Evolutionary conservation across 2,113 vertebrate genomes (phyloP).

Genomic region (Bufo bufo): DNA sequence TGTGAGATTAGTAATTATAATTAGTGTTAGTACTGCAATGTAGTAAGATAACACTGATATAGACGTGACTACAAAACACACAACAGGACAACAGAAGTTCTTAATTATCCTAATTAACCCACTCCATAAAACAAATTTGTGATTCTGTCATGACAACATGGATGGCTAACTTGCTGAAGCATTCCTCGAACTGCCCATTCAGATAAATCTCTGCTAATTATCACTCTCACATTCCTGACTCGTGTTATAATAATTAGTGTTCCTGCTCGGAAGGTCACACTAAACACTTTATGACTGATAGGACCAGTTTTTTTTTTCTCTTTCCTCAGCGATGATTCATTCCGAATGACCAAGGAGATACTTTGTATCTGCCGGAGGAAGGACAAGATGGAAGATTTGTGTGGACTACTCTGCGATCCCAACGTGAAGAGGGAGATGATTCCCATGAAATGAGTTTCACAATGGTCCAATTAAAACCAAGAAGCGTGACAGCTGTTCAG

Average conservation of each 20-base stretch:
- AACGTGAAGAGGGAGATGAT: slow-evolving; percentile 41
- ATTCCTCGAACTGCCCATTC: slow-evolving; percentile 71
- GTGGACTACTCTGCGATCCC: slow-evolving; percentile 51
- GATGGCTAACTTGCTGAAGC: slow-evolving; percentile 84
- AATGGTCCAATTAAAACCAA: slow-evolving; percentile 52
- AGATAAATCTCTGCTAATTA: slow-evolving; percentile 95
- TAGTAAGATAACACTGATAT: neutral
- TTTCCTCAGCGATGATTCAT: slow-evolving; percentile 71
- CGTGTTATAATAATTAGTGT: slow-evolving; percentile 87
- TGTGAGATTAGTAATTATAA: too few relatives aligned
- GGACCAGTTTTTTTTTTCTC: neutral
- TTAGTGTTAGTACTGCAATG: too few relatives aligned
- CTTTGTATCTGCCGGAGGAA: slow-evolving; percentile 49
- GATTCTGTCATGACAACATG: slow-evolving; percentile 81
- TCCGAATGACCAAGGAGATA: slow-evolving; percentile 35
- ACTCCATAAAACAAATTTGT: slow-evolving; percentile 80
- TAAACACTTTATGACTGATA: slow-evolving; percentile 89
- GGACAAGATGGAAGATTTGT: slow-evolving; percentile 21
- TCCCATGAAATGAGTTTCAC: slow-evolving; percentile 34
- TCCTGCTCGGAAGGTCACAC: slow-evolving; percentile 84
- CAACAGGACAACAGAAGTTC: slow-evolving; percentile 72
- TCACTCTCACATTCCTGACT: slow-evolving; percentile 86
- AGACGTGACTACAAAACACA: neutral
- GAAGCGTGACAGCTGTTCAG: slow-evolving; percentile 35
- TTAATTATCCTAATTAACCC: slow-evolving; percentile 90